Percentiles rank a stretch among this genome's conserved stretches.
phyloP scores from a whole-genome alignment of 2,797 vertebrate species.

The Ambastaia sidthimunki region DNA sequence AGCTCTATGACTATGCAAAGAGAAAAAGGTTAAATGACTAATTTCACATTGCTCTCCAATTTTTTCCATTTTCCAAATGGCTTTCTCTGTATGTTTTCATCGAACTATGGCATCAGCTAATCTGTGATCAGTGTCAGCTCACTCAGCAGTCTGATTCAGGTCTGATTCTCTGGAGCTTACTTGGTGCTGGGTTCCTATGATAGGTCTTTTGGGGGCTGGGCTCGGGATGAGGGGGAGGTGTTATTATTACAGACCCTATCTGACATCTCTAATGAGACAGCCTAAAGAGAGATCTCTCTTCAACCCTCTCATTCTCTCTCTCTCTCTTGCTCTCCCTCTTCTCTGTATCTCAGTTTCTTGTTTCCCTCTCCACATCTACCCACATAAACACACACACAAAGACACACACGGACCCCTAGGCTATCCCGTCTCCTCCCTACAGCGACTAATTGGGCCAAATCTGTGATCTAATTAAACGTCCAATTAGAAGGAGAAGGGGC shows the following conservation, averaged over 20 bases:
- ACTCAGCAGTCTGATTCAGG: conserved; percentile 7
- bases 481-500: conserved; percentile 84
- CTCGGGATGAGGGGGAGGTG: not conserved
- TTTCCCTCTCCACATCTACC: conserved; percentile 14
- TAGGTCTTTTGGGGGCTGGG: conserved; percentile 26
- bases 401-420: conserved; percentile 57
- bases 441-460: conserved; percentile 85
- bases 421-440: conserved; percentile 70
- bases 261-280: conserved; percentile 78
- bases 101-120: conserved; percentile 19
- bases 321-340: conserved; percentile 11
- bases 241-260: conserved; percentile 69
- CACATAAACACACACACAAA: conserved; percentile 36
- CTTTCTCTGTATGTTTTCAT: conserved; percentile 8
- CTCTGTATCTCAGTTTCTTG: not conserved
- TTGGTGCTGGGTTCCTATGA: conserved; percentile 21
- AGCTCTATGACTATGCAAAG: not conserved
- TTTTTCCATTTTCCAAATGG: not conserved
- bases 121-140: conserved; percentile 25
- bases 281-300: conserved; percentile 64
- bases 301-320: conserved; percentile 6
- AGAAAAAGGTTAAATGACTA: not conserved
- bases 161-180: conserved; percentile 19
- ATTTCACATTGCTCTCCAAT: not conserved
- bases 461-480: conserved; percentile 88